Conservation (phyloP, 2,113 vertebrate genomes). For the Nothobranchius furzeri region DNA sequence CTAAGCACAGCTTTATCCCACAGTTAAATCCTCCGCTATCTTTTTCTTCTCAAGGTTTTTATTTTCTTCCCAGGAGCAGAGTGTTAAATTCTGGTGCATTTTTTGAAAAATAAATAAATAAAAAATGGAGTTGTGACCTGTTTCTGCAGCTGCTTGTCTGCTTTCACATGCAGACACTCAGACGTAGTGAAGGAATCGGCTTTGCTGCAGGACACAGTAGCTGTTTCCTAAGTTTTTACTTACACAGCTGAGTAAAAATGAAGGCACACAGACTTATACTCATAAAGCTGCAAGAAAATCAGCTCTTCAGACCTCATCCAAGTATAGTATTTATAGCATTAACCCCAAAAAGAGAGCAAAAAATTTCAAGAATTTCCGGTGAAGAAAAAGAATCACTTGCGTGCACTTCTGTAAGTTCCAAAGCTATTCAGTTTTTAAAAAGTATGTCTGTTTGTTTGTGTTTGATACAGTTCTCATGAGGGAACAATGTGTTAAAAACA, state of each 20-base stretch:
- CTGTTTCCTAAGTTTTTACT: conserved; percentile 33
- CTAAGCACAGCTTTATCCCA: conserved; percentile 30
- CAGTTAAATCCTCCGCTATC: conserved; percentile 23
- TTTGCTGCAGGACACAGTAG: conserved; percentile 47
- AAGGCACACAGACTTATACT: conserved; percentile 26
- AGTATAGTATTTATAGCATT: conserved; percentile 48
- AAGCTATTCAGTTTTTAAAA: not conserved
- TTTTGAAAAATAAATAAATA: conserved; percentile 15
- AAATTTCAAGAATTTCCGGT: conserved; percentile 62
- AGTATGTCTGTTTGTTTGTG: not conserved
- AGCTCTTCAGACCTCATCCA: conserved; percentile 21
- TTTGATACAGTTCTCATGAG: conserved; percentile 1
- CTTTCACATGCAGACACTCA: conserved; percentile 35
- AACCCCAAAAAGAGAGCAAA: conserved; percentile 37
- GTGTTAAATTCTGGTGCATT: conserved; percentile 14
- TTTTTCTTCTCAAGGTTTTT: conserved; percentile 1
- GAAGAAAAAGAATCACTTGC: conserved; percentile 19
- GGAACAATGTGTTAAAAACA: conserved; percentile 27
- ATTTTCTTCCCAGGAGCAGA: conserved; percentile 26
- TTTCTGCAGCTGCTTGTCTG: conserved; percentile 15
- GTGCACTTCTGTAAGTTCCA: conserved; percentile 16
- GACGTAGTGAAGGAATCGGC: conserved; percentile 24
- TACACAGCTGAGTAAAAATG: conserved; percentile 50
- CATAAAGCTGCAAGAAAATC: conserved; percentile 28
- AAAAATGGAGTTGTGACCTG: conserved; percentile 11